phyloP scores from a whole-genome alignment of 2,888 invertebrate species.

The Belgica antarctica region DNA sequence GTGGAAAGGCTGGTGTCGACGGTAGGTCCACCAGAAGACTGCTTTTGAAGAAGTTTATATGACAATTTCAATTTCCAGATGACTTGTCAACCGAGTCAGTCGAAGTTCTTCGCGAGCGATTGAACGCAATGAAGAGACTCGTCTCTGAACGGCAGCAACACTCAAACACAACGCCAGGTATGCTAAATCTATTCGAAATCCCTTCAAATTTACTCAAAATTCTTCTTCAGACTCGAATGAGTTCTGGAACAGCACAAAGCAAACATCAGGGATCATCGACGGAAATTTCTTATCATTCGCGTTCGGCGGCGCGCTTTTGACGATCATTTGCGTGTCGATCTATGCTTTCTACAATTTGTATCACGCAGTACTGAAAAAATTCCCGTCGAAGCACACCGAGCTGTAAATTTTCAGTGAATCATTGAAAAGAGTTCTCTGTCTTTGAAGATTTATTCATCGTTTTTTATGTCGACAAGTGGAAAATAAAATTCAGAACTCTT shows the following conservation, averaged over 20 bases:
- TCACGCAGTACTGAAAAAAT: slow-evolving; percentile 76
- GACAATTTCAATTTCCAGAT: slow-evolving; percentile 47
- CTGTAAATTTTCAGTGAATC: slow-evolving; percentile 64
- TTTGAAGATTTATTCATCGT: not conserved
- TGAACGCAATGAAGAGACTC: slow-evolving; percentile 76
- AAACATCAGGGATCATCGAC: slow-evolving; percentile 65
- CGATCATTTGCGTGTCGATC: slow-evolving; percentile 76
- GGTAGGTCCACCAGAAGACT: not conserved
- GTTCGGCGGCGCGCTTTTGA: slow-evolving; percentile 72
- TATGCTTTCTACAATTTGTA: slow-evolving; percentile 84
- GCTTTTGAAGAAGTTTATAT: not conserved
- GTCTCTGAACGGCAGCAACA: slow-evolving; percentile 68
- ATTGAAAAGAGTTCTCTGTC: not conserved
- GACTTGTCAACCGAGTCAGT: slow-evolving; percentile 65
- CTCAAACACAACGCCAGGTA: slow-evolving; percentile 48
- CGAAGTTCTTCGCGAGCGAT: slow-evolving; percentile 73
- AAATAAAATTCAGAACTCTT: slow-evolving; percentile 2
- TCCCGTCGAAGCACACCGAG: slow-evolving; percentile 77
- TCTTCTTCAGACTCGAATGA: slow-evolving; percentile 13
- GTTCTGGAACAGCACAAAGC: slow-evolving; percentile 35
- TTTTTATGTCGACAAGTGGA: not conserved
- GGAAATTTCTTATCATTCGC: slow-evolving; percentile 80
- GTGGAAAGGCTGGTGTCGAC: not conserved
- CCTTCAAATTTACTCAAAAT: not conserved
- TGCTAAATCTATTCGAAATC: slow-evolving; percentile 45